Evolutionary conservation across 2,888 invertebrate species (phyloP).

Genomic region (Acrobasis consociella): DNA sequence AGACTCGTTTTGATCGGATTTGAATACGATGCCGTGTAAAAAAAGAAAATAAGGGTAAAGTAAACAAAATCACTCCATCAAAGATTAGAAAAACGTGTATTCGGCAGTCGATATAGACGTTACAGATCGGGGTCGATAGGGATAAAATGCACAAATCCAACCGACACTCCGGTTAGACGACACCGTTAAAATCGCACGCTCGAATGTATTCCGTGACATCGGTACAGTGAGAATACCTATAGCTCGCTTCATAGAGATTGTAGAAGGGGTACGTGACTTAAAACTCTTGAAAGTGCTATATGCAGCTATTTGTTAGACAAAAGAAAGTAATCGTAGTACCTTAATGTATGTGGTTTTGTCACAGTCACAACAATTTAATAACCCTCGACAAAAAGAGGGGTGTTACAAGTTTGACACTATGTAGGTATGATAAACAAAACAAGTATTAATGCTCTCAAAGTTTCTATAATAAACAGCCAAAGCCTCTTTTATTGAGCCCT

Average conservation of each 20-base stretch:
- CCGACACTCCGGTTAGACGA: slow-evolving; percentile 31
- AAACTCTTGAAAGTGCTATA: not conserved
- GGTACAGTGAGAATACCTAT: slow-evolving; percentile 41
- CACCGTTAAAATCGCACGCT: slow-evolving; percentile 60
- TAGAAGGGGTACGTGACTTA: slow-evolving; percentile 32
- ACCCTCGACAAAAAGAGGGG: too few species aligned
- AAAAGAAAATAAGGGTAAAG: not conserved
- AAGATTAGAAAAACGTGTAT: not conserved
- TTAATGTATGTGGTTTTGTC: too few species aligned
- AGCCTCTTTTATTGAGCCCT: too few species aligned
- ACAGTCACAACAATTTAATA: too few species aligned
- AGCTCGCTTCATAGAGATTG: slow-evolving; percentile 32
- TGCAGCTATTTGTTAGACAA: too few species aligned
- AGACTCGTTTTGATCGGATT: too few species aligned
- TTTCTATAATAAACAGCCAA: too few species aligned
- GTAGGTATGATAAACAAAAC: too few species aligned
- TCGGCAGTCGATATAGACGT: slow-evolving; percentile 5
- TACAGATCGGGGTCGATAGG: slow-evolving; percentile 15
- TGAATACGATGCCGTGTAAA: not conserved
- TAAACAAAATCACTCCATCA: slow-evolving; percentile 3
- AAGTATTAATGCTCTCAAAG: too few species aligned
- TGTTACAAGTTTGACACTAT: too few species aligned
- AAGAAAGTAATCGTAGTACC: too few species aligned
- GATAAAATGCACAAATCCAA: slow-evolving; percentile 23
- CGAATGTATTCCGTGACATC: slow-evolving; percentile 60